Conservation (phyloP, 1,140 invertebrate genomes). For the Pogonomyrmex barbatus region DNA sequence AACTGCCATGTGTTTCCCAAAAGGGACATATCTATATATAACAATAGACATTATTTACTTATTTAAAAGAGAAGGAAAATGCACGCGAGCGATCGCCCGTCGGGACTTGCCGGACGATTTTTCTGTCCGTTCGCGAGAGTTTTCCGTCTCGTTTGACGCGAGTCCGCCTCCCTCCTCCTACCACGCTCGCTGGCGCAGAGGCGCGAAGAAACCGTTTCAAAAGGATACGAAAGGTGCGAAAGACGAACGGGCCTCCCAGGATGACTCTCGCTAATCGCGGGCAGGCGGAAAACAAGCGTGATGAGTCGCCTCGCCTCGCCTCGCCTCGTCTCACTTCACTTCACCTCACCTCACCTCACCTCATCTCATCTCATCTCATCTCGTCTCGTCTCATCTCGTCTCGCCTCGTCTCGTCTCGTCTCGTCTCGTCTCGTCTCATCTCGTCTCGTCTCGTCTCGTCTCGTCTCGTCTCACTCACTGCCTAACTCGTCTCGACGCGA, state of each 20-base stretch:
- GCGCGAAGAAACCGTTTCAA: conserved; percentile 77
- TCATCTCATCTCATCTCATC: no score
- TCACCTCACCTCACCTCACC: no score
- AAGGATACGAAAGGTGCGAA: conserved; percentile 80
- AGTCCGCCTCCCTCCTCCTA: background rate
- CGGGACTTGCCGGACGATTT: background rate
- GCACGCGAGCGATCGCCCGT: background rate
- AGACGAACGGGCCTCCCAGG: conserved; percentile 77
- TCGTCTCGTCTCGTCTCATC: conserved; percentile 65
- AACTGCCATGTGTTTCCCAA: no score
- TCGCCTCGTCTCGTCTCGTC: background rate
- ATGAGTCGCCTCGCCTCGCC: conserved; percentile 78
- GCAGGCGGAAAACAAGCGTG: conserved; percentile 82
- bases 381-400: no score
- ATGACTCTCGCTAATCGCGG: conserved; percentile 80
- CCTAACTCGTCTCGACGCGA: conserved; percentile 61
- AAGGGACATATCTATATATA: no score
- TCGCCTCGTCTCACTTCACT: background rate
- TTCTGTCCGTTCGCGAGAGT: background rate
- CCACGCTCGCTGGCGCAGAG: conserved; percentile 46
- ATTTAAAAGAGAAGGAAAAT: no score
- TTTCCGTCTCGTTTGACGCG: background rate
- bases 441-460: conserved; percentile 26
- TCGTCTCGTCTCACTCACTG: conserved; percentile 42
- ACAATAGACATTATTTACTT: no score